Base-by-base conservation (phyloP, 2,113 vertebrate species). In the Neogobius melanostomus region DNA sequence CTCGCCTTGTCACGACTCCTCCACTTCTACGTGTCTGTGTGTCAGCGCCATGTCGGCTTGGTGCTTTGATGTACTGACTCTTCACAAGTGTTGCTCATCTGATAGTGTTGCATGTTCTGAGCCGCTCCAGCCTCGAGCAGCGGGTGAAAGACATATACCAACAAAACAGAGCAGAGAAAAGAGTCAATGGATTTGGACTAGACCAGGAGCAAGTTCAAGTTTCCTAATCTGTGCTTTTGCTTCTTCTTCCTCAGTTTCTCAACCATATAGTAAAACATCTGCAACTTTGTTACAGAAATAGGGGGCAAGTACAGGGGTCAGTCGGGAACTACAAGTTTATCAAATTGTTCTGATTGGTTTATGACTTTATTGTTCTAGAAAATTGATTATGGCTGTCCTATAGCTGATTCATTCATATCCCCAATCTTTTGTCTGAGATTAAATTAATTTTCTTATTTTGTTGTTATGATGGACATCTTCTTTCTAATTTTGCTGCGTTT, bases 1-100 rank as follows among this genome's bases (percentile, higher is more conserved):
- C 11, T n/a, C 59, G n/a, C 8, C 14, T 61, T 16, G 42, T 61
- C 59, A 64, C 46, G n/a, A 17, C 62, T 64, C 21, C 45, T 64
- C 16, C n/a, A 7, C 10, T 62, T 46, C 0, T 36, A 6, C 42
- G 7, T 44, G 12, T 61, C 7, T 61, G 14, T 8, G 14, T 17
- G 9, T 11, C 62, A 21, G 62, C 16, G 47, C 62, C 3, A 45
- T 28, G 62, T 64, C 59, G 44, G 59, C 59, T n/a, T 14, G 14
- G 15, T 4, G 42, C 59, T 61, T 6, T 45, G 59, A 45, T 61
- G 43, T 21, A 28, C 45, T 64, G 10, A 21, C 62, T 64, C 16
- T 45, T 17, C 36, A 61, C 59, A 61, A 61, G 59, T 61, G 36
- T 45, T 61, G 14, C 12, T n/a, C 10, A 28, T 21, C 62, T 46